phyloP scores from a whole-genome alignment of 2,797 vertebrate genomes.

The Rhinogobio ventralis region DNA sequence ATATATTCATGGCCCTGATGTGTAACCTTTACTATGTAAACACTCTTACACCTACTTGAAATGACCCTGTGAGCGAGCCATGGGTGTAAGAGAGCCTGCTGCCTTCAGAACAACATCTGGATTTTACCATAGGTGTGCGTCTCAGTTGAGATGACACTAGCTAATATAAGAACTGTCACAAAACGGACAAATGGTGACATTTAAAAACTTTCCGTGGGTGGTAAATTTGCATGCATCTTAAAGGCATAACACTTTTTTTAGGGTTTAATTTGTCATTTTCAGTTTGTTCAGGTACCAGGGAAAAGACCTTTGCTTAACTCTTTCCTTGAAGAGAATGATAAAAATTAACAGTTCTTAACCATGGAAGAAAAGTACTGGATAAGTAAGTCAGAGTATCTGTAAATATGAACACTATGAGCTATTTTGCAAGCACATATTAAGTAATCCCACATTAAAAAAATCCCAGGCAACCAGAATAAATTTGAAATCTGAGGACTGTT shows the following conservation, averaged over 20 bases:
- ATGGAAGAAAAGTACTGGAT: background rate
- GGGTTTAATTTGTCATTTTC: background rate
- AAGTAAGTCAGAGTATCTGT: background rate
- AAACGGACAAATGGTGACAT: constrained; percentile 45
- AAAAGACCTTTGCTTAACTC: background rate
- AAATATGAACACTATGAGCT: background rate
- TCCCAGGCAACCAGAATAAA: background rate
- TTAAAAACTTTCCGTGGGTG: constrained; percentile 30
- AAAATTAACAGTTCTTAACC: background rate
- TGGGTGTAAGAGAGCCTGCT: constrained; percentile 6
- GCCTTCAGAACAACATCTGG: constrained; percentile 52
- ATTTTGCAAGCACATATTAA: background rate
- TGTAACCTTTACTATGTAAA: constrained; percentile 46
- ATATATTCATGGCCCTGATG: constrained; percentile 24
- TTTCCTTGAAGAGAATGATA: background rate
- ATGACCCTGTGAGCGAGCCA: constrained; percentile 16
- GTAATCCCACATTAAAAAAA: background rate
- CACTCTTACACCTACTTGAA: constrained; percentile 39
- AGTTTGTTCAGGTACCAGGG: background rate
- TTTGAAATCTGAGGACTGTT: background rate
- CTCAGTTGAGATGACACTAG: constrained; percentile 52
- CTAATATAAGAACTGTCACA: constrained; percentile 28
- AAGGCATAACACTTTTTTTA: background rate
- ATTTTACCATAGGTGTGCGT: constrained; percentile 50
- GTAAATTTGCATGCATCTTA: constrained; percentile 19